Evolutionary conservation across 1,140 invertebrate genomes (phyloP).

Genomic region (Leptopilina clavipes): DNA sequence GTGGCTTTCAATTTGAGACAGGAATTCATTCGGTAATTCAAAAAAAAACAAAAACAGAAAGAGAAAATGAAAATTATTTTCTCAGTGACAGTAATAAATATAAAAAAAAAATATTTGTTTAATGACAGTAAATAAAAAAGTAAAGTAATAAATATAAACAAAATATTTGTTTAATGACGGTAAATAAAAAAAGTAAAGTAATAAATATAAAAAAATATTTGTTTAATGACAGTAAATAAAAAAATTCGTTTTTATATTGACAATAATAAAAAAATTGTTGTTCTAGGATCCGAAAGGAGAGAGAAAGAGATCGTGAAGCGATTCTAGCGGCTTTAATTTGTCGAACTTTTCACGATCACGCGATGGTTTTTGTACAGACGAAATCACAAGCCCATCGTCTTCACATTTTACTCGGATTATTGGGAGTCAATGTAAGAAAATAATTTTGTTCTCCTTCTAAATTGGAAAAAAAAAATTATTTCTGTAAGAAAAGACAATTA

Average conservation of each 20-base stretch:
- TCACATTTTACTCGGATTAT: slow-evolving; percentile 91
- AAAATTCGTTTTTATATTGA: too few species aligned
- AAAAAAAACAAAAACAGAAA: background rate
- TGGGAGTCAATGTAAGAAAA: slow-evolving; percentile 82
- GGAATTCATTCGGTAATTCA: slow-evolving; percentile 90
- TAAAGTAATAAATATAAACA: too few species aligned
- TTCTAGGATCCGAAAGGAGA: slow-evolving; percentile 81
- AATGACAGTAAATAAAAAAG: too few species aligned
- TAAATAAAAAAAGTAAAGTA: too few species aligned
- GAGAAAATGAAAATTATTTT: too few species aligned
- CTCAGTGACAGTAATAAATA: too few species aligned
- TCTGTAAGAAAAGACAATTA: too few species aligned
- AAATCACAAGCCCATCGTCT: slow-evolving; percentile 95
- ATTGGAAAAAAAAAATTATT: too few species aligned
- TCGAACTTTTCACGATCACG: slow-evolving; percentile 93
- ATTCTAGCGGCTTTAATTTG: slow-evolving; percentile 93
- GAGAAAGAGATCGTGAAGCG: slow-evolving; percentile 93
- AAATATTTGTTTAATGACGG: too few species aligned
- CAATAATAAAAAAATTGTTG: slow-evolving; percentile 36
- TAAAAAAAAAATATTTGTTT: too few species aligned
- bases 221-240: too few species aligned
- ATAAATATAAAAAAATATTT: too few species aligned
- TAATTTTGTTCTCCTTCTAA: background rate
- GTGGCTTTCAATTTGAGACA: slow-evolving; percentile 96
- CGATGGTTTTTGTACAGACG: slow-evolving; percentile 97